Conservation (phyloP, 2,888 invertebrate genomes). For the Syrista parreyssii region DNA sequence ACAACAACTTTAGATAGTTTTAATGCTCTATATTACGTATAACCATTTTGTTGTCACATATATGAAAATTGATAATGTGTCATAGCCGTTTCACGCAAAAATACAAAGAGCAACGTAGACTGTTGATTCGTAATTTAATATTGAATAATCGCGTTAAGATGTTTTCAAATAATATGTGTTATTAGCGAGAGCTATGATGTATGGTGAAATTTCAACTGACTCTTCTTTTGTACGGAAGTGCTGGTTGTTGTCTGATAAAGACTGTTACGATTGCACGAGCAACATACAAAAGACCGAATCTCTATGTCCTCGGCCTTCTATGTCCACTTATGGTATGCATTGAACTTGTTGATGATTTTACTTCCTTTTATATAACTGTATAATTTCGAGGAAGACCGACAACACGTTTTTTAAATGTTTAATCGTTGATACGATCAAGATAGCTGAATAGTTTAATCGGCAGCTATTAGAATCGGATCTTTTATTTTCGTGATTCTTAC, state of each 20-base stretch:
- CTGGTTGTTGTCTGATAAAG: background rate
- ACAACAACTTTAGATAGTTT: background rate
- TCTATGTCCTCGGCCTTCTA: background rate
- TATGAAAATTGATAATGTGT: too few relatives aligned
- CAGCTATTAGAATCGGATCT: background rate
- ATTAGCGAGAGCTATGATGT: background rate
- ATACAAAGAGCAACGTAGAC: background rate
- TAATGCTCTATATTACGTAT: background rate
- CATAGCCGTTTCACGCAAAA: background rate
- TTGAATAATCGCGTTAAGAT: background rate
- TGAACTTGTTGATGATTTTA: background rate
- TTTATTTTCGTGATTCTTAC: background rate
- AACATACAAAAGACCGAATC: background rate
- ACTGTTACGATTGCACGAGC: background rate
- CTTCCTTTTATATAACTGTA: background rate
- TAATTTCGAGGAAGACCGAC: background rate
- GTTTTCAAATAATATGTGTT: background rate
- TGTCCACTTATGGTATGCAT: background rate
- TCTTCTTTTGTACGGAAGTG: background rate
- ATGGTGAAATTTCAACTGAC: background rate
- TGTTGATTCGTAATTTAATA: background rate
- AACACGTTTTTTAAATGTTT: background rate
- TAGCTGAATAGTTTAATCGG: background rate
- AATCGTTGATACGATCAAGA: background rate
- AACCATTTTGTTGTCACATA: too few relatives aligned